Evolutionary conservation across 2,113 vertebrate genomes (phyloP).

Genomic region (Lampris megalopsis): DNA sequence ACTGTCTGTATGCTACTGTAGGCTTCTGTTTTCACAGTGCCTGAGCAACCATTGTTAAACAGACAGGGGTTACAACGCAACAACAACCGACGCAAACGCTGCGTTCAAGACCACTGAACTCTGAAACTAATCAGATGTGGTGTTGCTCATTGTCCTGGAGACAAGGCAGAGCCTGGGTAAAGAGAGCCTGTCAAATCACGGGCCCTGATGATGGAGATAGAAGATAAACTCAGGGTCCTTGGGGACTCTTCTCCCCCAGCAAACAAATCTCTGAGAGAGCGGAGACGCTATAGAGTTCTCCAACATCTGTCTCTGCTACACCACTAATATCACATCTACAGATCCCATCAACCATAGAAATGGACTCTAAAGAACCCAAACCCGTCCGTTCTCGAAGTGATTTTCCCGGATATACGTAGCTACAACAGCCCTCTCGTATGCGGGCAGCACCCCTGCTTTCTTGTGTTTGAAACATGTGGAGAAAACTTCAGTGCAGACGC

Average conservation of each 20-base stretch:
- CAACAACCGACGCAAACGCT: slow-evolving; percentile 78
- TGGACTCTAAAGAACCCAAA: slow-evolving; percentile 70
- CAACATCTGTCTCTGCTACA: slow-evolving; percentile 74
- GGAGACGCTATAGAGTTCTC: slow-evolving; percentile 82
- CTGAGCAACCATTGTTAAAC: slow-evolving; percentile 79
- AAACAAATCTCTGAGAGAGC: slow-evolving; percentile 73
- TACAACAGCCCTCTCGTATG: slow-evolving; percentile 55
- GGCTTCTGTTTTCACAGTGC: slow-evolving; percentile 73
- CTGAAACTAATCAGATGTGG: slow-evolving; percentile 87
- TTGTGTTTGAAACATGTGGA: slow-evolving; percentile 52
- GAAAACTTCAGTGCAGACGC: slow-evolving; percentile 50
- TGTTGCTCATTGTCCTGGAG: slow-evolving; percentile 86
- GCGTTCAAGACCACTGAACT: slow-evolving; percentile 87
- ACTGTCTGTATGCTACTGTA: slow-evolving; percentile 35
- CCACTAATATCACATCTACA: slow-evolving; percentile 60
- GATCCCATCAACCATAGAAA: slow-evolving; percentile 80
- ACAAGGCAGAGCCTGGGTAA: slow-evolving; percentile 77
- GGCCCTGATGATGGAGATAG: slow-evolving; percentile 84
- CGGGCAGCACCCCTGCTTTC: slow-evolving; percentile 53
- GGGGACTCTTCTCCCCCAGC: slow-evolving; percentile 73
- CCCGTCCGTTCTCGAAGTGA: slow-evolving; percentile 46
- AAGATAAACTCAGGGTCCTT: slow-evolving; percentile 84
- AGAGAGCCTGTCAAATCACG: slow-evolving; percentile 83
- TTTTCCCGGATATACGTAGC: slow-evolving; percentile 58
- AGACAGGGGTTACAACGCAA: slow-evolving; percentile 76